These are phyloP conservation scores for Oreotrochilus melanogaster DNA, from an alignment of 2,113 vertebrate genomes.

Conservation along the genomic window DNA sequence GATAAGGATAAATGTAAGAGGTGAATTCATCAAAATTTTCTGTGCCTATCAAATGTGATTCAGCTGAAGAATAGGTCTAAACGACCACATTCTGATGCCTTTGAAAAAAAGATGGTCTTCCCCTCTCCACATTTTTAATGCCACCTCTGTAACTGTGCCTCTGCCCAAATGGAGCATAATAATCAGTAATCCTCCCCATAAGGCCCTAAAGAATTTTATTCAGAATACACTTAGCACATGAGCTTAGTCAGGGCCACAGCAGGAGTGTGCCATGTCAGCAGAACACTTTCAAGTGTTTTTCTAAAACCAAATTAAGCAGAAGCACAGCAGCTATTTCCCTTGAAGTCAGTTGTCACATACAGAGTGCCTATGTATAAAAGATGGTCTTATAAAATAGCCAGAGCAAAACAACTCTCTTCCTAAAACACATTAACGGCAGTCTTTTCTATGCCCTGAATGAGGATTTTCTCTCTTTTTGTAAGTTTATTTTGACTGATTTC, in stretches of 20 bases:
- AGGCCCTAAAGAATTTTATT: not conserved
- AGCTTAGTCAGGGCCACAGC: not conserved
- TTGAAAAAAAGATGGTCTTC: not conserved
- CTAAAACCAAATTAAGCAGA: not conserved
- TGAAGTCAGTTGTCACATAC: not conserved
- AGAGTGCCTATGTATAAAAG: not conserved
- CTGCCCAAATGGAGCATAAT: not conserved
- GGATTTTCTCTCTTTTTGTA: not conserved
- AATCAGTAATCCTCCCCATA: not conserved
- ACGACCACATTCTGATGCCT: rapidly evolving
- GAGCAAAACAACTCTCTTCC: not conserved
- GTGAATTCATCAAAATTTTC: not conserved
- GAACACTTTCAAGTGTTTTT: not conserved
- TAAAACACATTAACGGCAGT: rapidly evolving
- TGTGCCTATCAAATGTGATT: not conserved
- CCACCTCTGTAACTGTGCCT: not conserved
- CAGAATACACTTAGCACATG: not conserved
- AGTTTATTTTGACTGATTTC: not conserved
- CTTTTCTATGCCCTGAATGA: not conserved
- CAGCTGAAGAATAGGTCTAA: not conserved
- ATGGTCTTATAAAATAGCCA: not conserved
- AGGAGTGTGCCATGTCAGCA: not conserved
- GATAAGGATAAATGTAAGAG: not conserved
- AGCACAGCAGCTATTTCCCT: not conserved
- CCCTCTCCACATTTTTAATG: not conserved